These are phyloP conservation scores for Rostratula benghalensis DNA, from an alignment of 2,113 vertebrate genomes.

Conservation along the genomic window DNA sequence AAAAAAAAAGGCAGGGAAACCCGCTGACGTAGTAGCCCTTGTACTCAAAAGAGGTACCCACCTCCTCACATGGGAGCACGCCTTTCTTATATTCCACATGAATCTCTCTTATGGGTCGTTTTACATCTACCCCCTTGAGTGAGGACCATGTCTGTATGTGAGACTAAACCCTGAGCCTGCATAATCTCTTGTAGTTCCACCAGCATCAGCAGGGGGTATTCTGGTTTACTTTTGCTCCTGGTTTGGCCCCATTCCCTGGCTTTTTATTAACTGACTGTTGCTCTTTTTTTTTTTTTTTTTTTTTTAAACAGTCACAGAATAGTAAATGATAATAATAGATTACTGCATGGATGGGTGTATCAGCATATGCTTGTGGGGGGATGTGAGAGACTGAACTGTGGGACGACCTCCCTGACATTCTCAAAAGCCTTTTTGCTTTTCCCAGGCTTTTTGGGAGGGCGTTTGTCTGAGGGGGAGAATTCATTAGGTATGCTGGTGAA, in stretches of 20 bases:
- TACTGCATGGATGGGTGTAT: not conserved
- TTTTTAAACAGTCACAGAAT: not conserved
- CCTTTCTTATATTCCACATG: not conserved
- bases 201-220: not conserved
- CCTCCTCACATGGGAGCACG: accelerated
- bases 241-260: not conserved
- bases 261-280: not conserved
- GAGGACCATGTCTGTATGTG: not conserved
- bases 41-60: not conserved
- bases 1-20: not conserved
- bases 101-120: not conserved
- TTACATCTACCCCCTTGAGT: not conserved
- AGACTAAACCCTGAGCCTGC: not conserved
- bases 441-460: conserved; percentile 9
- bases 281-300: not conserved
- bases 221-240: not conserved
- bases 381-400: conserved; percentile 47
- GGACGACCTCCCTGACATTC: conserved; percentile 39
- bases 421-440: conserved; percentile 17
- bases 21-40: accelerated
- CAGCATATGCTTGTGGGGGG: conserved; percentile 29
- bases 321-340: conserved; percentile 30
- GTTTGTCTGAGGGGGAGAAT: not conserved
- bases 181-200: not conserved
- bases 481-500: conserved; percentile 3